Conservation (phyloP, 2,888 invertebrate species). For the Leucoptera coffeella region DNA sequence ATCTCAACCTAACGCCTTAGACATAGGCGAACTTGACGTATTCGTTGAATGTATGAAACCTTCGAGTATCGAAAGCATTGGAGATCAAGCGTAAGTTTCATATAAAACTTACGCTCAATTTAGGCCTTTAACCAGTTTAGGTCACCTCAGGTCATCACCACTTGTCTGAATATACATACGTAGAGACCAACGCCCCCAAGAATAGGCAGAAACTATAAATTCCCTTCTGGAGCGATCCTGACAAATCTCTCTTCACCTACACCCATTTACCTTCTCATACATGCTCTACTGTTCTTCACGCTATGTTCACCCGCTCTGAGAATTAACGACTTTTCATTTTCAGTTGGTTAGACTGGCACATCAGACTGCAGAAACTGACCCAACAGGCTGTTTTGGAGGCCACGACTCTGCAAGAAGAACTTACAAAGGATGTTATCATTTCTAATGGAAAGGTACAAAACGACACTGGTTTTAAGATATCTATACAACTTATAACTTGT, state of each 20-base stretch:
- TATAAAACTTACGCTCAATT: conserved; percentile 1
- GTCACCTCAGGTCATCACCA: too few relatives aligned
- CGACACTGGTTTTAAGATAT: conserved; percentile 3
- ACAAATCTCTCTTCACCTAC: too few relatives aligned
- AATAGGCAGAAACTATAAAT: too few relatives aligned
- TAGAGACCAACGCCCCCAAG: too few relatives aligned
- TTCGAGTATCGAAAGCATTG: conserved; percentile 61
- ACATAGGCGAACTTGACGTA: conserved; percentile 66
- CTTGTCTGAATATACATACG: too few relatives aligned
- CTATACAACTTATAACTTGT: neutral
- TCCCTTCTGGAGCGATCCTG: too few relatives aligned
- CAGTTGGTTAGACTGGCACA: conserved; percentile 79
- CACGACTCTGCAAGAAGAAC: conserved; percentile 70
- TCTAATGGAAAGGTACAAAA: conserved; percentile 62
- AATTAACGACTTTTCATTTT: conserved; percentile 10
- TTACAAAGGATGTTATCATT: conserved; percentile 76
- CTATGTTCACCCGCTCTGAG: too few relatives aligned
- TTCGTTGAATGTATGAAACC: conserved; percentile 67
- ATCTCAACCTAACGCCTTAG: conserved; percentile 44
- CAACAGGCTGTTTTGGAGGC: conserved; percentile 86
- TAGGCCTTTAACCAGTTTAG: too few relatives aligned
- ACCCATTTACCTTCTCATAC: too few relatives aligned
- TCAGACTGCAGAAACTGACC: conserved; percentile 75
- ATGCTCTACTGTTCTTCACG: too few relatives aligned
- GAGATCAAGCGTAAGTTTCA: conserved; percentile 40